These are phyloP conservation scores for Chrysolophus pictus DNA, from an alignment of 2,797 vertebrate species.

Conservation along the genomic window DNA sequence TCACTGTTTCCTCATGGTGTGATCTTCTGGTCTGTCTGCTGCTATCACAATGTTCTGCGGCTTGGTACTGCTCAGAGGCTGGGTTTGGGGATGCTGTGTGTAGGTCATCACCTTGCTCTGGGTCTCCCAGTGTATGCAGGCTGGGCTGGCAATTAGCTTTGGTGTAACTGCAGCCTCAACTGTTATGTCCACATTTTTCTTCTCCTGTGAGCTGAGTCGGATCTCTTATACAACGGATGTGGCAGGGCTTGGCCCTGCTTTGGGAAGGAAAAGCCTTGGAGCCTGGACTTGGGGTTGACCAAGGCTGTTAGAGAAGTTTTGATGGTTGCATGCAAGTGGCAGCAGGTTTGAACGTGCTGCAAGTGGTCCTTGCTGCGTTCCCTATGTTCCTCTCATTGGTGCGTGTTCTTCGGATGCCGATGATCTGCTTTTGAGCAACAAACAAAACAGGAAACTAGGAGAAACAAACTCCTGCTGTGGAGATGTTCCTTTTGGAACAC, in stretches of 20 bases:
- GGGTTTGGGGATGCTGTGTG: fast-evolving
- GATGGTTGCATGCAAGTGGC: background rate
- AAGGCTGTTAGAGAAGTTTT: background rate
- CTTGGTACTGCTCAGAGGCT: fast-evolving
- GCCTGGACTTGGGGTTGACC: background rate
- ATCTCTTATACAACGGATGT: background rate
- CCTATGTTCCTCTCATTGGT: background rate
- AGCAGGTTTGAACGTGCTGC: background rate
- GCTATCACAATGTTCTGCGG: background rate
- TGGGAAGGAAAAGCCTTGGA: background rate
- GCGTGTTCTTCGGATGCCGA: background rate
- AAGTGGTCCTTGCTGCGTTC: background rate
- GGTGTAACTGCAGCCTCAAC: conserved; percentile 10
- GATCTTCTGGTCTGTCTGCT: fast-evolving
- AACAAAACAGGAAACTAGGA: background rate
- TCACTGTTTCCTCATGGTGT: background rate
- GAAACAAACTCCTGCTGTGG: background rate
- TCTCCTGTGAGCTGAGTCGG: background rate
- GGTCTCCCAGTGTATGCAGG: background rate
- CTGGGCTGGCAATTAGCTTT: background rate
- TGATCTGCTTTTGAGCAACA: background rate
- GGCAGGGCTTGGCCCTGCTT: background rate
- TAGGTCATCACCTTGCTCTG: fast-evolving
- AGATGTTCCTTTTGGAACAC: conserved; percentile 12
- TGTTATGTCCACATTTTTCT: conserved; percentile 39